phyloP scores from a whole-genome alignment of 92 coral and sea anemone genomes.

The Paramuricea clavata region DNA sequence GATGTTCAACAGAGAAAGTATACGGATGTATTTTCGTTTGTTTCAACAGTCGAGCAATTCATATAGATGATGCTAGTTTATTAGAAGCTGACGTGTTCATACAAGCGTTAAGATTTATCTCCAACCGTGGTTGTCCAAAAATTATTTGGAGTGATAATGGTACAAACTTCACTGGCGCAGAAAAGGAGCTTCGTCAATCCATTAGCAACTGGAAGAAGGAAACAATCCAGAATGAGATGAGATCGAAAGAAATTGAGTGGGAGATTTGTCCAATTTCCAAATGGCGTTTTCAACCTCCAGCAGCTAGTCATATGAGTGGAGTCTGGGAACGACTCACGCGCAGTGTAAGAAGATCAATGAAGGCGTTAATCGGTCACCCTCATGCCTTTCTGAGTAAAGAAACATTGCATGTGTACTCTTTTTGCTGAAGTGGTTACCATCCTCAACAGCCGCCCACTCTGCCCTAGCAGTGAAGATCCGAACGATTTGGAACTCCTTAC shows the following conservation, averaged over 20 bases:
- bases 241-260: constrained; percentile 64
- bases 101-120: constrained; percentile 47
- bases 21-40: constrained; percentile 70
- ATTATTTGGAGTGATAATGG: constrained; percentile 56
- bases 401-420: not conserved
- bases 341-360: constrained; percentile 70
- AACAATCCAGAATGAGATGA: constrained; percentile 42
- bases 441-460: constrained; percentile 74
- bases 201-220: constrained; percentile 25
- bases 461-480: constrained; percentile 71
- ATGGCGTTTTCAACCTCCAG: constrained; percentile 75
- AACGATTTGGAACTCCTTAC: constrained; percentile 73
- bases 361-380: constrained; percentile 66
- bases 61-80: constrained; percentile 60
- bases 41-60: constrained; percentile 50
- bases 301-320: constrained; percentile 72
- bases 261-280: constrained; percentile 42
- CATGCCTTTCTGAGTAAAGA: constrained; percentile 42
- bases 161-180: constrained; percentile 50
- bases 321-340: constrained; percentile 75
- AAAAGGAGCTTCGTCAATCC: constrained; percentile 41
- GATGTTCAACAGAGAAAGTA: constrained; percentile 50
- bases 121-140: constrained; percentile 49
- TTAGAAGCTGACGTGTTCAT: constrained; percentile 47
- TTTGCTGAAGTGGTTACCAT: constrained; percentile 59